A percentile compares a stretch with the other conserved stretches of the same genome.
Conservation (phyloP, 1,140 invertebrate species). For the Nephila pilipes region DNA sequence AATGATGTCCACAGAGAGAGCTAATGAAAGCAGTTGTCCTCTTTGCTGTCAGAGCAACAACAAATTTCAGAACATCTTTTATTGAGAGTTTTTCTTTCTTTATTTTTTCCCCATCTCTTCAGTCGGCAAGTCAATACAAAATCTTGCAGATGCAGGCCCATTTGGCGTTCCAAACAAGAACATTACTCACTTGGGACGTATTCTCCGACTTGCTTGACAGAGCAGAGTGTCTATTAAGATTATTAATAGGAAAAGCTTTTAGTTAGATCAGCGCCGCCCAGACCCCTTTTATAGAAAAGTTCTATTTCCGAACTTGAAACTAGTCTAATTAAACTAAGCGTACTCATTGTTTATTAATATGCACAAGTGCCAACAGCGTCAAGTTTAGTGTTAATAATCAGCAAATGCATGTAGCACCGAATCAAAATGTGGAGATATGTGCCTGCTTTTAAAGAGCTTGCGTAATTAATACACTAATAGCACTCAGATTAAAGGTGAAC, state of each 20-base stretch:
- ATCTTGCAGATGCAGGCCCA: conserved; percentile 28
- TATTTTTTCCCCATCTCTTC: neutral
- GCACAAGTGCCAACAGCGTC: neutral
- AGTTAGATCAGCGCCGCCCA: conserved; percentile 48
- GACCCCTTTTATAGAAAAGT: conserved; percentile 58
- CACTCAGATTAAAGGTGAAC: neutral
- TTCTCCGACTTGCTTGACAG: conserved; percentile 45
- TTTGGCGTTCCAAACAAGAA: conserved; percentile 64
- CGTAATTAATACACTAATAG: neutral
- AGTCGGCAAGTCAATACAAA: neutral
- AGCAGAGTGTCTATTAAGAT: conserved; percentile 51
- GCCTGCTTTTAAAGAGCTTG: neutral
- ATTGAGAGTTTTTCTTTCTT: neutral
- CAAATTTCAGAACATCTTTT: neutral
- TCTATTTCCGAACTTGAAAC: conserved; percentile 17
- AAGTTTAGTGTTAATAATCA: neutral
- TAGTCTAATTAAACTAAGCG: conserved; percentile 64
- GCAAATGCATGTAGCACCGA: neutral
- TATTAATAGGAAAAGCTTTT: conserved; percentile 69
- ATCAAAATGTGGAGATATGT: neutral
- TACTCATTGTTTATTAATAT: conserved; percentile 59
- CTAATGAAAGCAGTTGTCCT: neutral
- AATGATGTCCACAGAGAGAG: too few relatives aligned
- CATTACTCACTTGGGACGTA: conserved; percentile 50
- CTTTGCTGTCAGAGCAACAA: conserved; percentile 21